phyloP scores from a whole-genome alignment of 2,797 vertebrate genomes.

The Pitangus sulphuratus region DNA sequence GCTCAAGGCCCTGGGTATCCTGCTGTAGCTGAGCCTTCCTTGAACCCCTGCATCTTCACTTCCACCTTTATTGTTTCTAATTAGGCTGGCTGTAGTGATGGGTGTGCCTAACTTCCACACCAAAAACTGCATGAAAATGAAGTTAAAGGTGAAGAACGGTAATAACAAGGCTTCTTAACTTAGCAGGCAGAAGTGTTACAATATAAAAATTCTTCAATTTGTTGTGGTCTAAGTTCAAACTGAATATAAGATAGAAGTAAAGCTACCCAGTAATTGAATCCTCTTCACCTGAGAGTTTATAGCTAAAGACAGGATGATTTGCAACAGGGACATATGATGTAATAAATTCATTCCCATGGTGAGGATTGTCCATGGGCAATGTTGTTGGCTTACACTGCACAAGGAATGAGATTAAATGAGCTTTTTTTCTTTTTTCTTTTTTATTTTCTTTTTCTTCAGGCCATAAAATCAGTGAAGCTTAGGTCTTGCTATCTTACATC shows the following conservation, averaged over 20 bases:
- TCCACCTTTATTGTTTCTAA: not conserved
- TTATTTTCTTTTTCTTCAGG: not conserved
- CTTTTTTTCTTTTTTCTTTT: not conserved
- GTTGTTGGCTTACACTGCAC: not conserved
- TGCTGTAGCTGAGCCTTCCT: not conserved
- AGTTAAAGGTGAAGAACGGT: not conserved
- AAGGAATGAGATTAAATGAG: not conserved
- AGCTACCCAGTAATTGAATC: not conserved
- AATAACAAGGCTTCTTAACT: constrained; percentile 7
- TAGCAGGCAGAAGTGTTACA: not conserved
- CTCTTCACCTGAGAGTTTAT: not conserved
- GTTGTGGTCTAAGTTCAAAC: not conserved
- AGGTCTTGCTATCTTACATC: not conserved
- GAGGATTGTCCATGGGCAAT: not conserved
- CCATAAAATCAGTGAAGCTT: not conserved
- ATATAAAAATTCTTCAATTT: not conserved
- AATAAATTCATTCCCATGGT: not conserved
- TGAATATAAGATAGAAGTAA: not conserved
- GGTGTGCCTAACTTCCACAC: not conserved
- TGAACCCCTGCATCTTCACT: not conserved
- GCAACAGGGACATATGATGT: not conserved
- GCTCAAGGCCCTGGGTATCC: not conserved
- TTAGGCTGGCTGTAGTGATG: not conserved
- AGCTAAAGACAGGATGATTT: not conserved
- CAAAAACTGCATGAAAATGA: not conserved